Percentiles rank a stretch among this genome's conserved stretches.
Conservation (phyloP, 1,140 invertebrate species). For the Drosophila chauvacae region DNA sequence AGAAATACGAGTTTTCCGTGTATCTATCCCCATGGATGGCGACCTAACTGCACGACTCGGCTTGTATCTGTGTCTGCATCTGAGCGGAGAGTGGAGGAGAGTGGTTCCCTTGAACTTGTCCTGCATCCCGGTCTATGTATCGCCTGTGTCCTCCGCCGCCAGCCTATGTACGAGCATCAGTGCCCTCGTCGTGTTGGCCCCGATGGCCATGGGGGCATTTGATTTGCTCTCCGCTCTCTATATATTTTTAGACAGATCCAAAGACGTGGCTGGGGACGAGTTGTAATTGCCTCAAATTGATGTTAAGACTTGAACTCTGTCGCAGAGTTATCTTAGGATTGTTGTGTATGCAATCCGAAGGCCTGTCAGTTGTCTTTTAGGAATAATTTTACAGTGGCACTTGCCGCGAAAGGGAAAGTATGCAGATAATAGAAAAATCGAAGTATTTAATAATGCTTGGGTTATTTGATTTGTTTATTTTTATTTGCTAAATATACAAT, state of each 20-base stretch:
- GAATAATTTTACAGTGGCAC: not conserved
- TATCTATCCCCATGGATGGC: conserved; percentile 68
- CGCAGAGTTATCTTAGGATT: conserved; percentile 19
- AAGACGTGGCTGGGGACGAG: conserved; percentile 16
- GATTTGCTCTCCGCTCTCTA: conserved; percentile 61
- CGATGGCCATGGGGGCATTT: conserved; percentile 66
- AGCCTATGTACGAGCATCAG: conserved; percentile 1
- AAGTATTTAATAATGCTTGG: not conserved
- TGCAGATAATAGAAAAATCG: too few relatives aligned
- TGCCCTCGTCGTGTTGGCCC: conserved; percentile 52
- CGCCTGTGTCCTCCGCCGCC: conserved; percentile 29
- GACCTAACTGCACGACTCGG: conserved; percentile 57
- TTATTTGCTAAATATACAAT: too few relatives aligned
- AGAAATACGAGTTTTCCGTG: conserved; percentile 80
- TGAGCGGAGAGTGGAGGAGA: conserved; percentile 59
- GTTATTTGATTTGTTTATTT: not conserved
- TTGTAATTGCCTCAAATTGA: conserved; percentile 49
- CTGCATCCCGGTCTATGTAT: conserved; percentile 76
- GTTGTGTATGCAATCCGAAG: not conserved
- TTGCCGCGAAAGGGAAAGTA: not conserved
- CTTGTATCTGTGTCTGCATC: conserved; percentile 29
- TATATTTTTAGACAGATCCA: conserved; percentile 67
- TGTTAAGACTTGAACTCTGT: conserved; percentile 37
- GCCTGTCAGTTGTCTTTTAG: not conserved
- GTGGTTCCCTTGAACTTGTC: conserved; percentile 77